Conservation (phyloP, 1,140 invertebrate species). For the Caenorhabditis latens region DNA sequence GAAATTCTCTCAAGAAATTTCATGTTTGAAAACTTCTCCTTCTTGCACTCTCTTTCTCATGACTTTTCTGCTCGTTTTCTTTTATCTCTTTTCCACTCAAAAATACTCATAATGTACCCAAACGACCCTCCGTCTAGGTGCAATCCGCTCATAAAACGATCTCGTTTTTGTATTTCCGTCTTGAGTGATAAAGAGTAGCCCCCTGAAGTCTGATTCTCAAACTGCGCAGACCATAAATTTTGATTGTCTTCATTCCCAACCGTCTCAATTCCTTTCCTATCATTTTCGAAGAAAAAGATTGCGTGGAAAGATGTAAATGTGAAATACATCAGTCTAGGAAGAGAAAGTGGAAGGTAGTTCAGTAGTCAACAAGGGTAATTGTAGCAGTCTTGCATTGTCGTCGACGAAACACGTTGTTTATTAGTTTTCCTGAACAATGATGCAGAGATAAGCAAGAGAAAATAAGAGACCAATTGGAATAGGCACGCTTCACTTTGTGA, state of each 20-base stretch:
- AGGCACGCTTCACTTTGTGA: conserved; percentile 43
- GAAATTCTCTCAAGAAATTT: no score
- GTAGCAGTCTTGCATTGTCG: not conserved
- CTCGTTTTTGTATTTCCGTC: conserved; percentile 23
- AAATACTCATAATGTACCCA: conserved; percentile 24
- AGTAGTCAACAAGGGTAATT: conserved; percentile 33
- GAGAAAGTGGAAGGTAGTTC: not conserved
- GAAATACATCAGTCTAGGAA: not conserved
- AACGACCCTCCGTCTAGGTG: not conserved
- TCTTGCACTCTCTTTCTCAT: not conserved
- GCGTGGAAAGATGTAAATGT: not conserved
- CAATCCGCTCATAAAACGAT: conserved; percentile 37
- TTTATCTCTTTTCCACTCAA: not conserved
- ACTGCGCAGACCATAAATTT: conserved; percentile 5
- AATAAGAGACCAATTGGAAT: conserved; percentile 39
- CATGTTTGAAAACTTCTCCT: not conserved
- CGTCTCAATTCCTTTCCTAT: not conserved
- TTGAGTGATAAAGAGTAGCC: conserved; percentile 25
- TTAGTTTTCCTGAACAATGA: conserved; percentile 53
- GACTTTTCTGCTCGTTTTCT: not conserved
- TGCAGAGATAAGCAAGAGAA: conserved; percentile 35
- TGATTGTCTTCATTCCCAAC: not conserved
- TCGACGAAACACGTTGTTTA: conserved; percentile 53
- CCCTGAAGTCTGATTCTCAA: conserved; percentile 7
- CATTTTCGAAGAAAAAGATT: not conserved